Evolutionary conservation across 2,113 vertebrate genomes (phyloP).

Genomic region (Leiothrix lutea): DNA sequence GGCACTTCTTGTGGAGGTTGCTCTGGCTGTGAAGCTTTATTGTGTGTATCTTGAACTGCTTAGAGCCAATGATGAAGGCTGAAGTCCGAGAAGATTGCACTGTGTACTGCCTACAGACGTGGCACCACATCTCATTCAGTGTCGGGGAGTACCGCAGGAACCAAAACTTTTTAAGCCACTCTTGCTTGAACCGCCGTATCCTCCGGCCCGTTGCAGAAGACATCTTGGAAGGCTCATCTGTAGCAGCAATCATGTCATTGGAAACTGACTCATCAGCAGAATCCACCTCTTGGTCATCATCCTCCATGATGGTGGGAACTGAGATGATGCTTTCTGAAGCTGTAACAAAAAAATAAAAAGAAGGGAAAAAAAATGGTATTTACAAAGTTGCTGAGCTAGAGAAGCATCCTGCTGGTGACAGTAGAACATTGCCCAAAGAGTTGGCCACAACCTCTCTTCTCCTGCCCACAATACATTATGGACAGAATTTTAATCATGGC

Average conservation of each 20-base stretch:
- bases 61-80: constrained; percentile 95
- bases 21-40: constrained; percentile 98
- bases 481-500: neutral
- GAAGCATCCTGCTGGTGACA: neutral
- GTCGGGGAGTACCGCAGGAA: constrained; percentile 94
- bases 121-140: constrained; percentile 98
- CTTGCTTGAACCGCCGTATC: constrained; percentile 95
- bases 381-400: neutral
- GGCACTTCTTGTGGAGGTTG: constrained; percentile 97
- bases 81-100: constrained; percentile 96
- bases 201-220: constrained; percentile 80
- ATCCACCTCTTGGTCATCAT: constrained; percentile 92
- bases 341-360: constrained; percentile 48
- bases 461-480: neutral
- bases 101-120: constrained; percentile 95
- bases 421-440: neutral
- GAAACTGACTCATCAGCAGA: constrained; percentile 92
- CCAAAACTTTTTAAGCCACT: constrained; percentile 99
- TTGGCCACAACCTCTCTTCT: neutral
- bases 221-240: constrained; percentile 87
- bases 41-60: constrained; percentile 98
- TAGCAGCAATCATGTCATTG: constrained; percentile 84
- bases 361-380: neutral
- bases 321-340: constrained; percentile 87
- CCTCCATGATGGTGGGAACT: constrained; percentile 83